phyloP scores from a whole-genome alignment of 2,888 invertebrate species.

The Diloba caeruleocephala region DNA sequence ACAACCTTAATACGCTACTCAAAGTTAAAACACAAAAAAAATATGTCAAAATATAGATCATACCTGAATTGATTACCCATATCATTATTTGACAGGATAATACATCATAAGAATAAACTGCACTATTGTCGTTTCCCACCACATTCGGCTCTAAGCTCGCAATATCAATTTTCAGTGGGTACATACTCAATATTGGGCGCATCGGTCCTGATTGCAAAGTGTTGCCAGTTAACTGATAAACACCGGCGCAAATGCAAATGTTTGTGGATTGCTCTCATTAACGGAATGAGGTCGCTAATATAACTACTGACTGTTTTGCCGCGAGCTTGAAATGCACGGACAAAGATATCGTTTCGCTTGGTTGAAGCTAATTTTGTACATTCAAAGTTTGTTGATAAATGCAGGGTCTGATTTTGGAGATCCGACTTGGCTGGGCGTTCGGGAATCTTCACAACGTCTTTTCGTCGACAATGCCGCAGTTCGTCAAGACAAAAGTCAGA shows the following conservation, averaged over 20 bases:
- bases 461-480: too few species aligned
- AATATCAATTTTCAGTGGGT: conserved; percentile 57
- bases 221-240: conserved; percentile 77
- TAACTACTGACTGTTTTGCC: conserved; percentile 58
- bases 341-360: conserved; percentile 41
- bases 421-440: too few species aligned
- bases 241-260: conserved; percentile 73
- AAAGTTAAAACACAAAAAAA: too few species aligned
- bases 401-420: too few species aligned
- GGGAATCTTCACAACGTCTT: too few species aligned
- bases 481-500: too few species aligned
- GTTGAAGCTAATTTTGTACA: conserved; percentile 12
- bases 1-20: too few species aligned
- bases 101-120: conserved; percentile 26
- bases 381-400: too few species aligned
- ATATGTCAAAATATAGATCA: too few species aligned
- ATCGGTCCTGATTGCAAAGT: conserved; percentile 77
- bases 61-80: background rate
- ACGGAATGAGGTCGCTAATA: conserved; percentile 78
- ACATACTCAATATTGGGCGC: conserved; percentile 57
- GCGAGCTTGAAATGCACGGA: conserved; percentile 13
- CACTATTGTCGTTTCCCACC: conserved; percentile 10
- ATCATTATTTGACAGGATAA: background rate
- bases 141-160: conserved; percentile 42
- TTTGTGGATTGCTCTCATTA: conserved; percentile 84